Percentiles rank a stretch among this genome's conserved stretches.
These are phyloP conservation scores for Seriola aureovittata DNA, from an alignment of 2,113 vertebrate species.

Conservation along the genomic window DNA sequence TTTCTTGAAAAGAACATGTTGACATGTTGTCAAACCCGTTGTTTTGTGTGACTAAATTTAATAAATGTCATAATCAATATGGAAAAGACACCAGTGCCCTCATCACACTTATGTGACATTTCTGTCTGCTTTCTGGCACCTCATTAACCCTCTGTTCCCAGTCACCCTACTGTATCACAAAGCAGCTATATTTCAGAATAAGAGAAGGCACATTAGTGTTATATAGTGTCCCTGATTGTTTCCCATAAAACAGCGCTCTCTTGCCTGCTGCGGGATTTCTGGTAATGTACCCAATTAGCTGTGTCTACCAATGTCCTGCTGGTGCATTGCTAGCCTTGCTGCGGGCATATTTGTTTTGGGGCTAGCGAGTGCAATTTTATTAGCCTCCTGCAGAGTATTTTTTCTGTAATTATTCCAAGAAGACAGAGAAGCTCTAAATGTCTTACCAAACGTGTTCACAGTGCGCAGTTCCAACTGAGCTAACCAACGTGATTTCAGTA, in stretches of 20 bases:
- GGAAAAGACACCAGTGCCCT: slow-evolving; percentile 17
- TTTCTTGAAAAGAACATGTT: slow-evolving; percentile 9
- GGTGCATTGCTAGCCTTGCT: slow-evolving; percentile 27
- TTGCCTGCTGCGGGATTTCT: slow-evolving; percentile 53
- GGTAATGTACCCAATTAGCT: slow-evolving; percentile 83
- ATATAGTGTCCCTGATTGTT: slow-evolving; percentile 51
- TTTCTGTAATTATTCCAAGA: slow-evolving; percentile 59
- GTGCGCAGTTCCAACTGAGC: not conserved
- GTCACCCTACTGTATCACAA: slow-evolving; percentile 30
- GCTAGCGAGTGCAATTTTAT: slow-evolving; percentile 65
- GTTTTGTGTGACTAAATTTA: slow-evolving; percentile 12
- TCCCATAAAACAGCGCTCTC: slow-evolving; percentile 53
- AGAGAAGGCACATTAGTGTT: slow-evolving; percentile 51
- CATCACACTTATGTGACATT: slow-evolving; percentile 38
- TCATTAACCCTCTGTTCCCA: slow-evolving; percentile 58
- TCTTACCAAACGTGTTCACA: not conserved
- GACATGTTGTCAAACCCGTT: not conserved
- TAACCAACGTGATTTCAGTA: not conserved
- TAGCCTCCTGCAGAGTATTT: slow-evolving; percentile 64
- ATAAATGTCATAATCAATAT: slow-evolving; percentile 13
- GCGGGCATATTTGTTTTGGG: slow-evolving; percentile 42
- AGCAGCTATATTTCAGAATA: slow-evolving; percentile 61
- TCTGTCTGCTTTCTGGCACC: slow-evolving; percentile 57
- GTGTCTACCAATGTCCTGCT: slow-evolving; percentile 56
- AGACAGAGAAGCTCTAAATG: slow-evolving; percentile 29